A percentile compares a stretch with the other conserved stretches of the same genome.
Evolutionary conservation across 2,888 invertebrate genomes (phyloP).

Genomic region (Caenorhabditis sp.): DNA sequence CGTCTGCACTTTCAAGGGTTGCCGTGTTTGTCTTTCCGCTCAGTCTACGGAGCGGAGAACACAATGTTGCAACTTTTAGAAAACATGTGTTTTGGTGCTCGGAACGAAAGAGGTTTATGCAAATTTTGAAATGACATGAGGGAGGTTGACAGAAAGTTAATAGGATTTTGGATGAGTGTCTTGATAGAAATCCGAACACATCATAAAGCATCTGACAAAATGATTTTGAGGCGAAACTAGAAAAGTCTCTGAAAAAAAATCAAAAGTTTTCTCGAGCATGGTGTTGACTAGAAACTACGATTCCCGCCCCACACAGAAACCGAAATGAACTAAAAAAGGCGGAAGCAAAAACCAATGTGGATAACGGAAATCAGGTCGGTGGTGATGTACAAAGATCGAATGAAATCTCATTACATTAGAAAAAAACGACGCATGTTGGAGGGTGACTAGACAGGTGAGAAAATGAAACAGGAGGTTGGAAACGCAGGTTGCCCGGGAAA

Average conservation of each 20-base stretch:
- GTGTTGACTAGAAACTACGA: slow-evolving; percentile 6
- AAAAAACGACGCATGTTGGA: neutral
- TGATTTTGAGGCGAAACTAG: too few species aligned
- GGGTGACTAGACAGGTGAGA: neutral
- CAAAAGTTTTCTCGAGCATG: too few species aligned
- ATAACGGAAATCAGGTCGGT: neutral
- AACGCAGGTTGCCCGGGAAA: neutral
- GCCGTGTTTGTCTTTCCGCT: neutral
- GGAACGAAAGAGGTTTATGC: neutral
- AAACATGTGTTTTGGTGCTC: neutral
- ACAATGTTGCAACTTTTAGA: neutral
- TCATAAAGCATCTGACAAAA: too few species aligned
- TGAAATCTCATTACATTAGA: neutral
- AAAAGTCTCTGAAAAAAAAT: too few species aligned
- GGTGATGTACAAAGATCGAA: slow-evolving; percentile 1
- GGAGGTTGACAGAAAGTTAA: too few species aligned
- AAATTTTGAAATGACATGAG: neutral
- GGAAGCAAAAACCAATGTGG: neutral
- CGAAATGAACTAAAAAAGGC: too few species aligned
- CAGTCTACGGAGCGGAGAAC: neutral
- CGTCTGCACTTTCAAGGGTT: neutral
- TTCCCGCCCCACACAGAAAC: neutral
- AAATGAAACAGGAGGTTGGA: neutral
- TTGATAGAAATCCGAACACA: too few species aligned
- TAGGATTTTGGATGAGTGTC: too few species aligned